Evolutionary conservation across 2,113 vertebrate genomes (phyloP).

Genomic region (Lontra canadensis): DNA sequence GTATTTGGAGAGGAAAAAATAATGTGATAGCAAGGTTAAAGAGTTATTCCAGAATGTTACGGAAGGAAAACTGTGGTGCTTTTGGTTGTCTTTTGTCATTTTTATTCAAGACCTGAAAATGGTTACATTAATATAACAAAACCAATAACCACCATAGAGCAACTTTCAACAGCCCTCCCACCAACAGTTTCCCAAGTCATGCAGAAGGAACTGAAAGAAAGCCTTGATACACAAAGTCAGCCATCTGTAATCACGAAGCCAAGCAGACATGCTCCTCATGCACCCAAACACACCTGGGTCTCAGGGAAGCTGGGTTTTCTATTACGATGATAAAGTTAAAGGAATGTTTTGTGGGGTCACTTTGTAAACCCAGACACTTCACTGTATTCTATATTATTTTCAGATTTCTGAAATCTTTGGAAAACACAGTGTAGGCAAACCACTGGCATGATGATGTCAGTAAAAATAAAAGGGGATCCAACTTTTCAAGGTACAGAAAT

Average conservation of each 20-base stretch:
- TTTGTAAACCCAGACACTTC: not conserved
- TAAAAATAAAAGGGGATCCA: not conserved
- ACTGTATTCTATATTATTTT: conserved; percentile 27
- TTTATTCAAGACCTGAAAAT: conserved; percentile 72
- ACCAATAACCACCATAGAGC: not conserved
- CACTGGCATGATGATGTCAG: not conserved
- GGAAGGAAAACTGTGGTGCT: not conserved
- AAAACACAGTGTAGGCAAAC: conserved; percentile 28
- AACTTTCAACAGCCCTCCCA: conserved; percentile 2
- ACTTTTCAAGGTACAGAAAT: not conserved
- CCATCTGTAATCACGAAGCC: conserved; percentile 30
- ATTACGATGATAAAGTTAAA: not conserved
- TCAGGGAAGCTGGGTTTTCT: conserved; percentile 85
- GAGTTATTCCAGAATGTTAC: conserved; percentile 5
- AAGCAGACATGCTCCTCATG: conserved; percentile 80
- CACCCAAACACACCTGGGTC: conserved; percentile 64
- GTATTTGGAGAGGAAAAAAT: conserved; percentile 32
- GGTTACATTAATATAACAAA: not conserved
- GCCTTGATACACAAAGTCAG: not conserved
- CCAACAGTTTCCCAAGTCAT: conserved; percentile 60
- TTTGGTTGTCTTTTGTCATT: conserved; percentile 53
- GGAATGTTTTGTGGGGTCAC: not conserved
- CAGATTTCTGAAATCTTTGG: conserved; percentile 38
- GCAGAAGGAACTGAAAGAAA: conserved; percentile 64
- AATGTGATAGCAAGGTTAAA: not conserved